Evolutionary conservation across 2,797 vertebrate species (phyloP).

Genomic region (Synanceia verrucosa): DNA sequence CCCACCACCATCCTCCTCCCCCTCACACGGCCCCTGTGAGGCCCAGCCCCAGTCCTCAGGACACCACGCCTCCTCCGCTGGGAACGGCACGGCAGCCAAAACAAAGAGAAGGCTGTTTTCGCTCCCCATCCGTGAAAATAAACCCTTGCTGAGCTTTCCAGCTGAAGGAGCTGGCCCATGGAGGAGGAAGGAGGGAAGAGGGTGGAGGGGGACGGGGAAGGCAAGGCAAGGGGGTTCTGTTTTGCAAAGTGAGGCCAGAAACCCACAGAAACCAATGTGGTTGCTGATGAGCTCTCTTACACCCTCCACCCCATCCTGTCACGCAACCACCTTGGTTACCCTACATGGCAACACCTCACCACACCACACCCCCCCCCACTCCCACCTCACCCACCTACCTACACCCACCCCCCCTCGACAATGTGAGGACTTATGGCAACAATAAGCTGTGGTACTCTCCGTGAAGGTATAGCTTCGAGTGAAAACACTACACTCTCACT

Average conservation of each 20-base stretch:
- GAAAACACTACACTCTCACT: constrained; percentile 42
- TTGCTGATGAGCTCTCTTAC: constrained; percentile 69
- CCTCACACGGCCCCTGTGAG: constrained; percentile 46
- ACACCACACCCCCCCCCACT: too few relatives aligned
- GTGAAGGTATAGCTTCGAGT: constrained; percentile 36
- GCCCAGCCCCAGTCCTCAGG: constrained; percentile 51
- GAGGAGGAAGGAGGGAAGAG: constrained; percentile 8
- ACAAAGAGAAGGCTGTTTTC: constrained; percentile 79
- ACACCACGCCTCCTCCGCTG: constrained; percentile 68
- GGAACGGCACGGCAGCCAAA: constrained; percentile 72
- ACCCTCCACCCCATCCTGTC: constrained; percentile 44
- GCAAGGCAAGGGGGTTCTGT: constrained; percentile 52
- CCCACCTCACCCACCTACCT: neutral
- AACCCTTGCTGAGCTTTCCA: constrained; percentile 70
- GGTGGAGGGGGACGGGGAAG: constrained; percentile 4
- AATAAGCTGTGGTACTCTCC: constrained; percentile 51
- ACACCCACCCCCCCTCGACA: constrained; percentile 17
- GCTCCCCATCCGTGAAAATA: constrained; percentile 74
- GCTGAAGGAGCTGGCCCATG: constrained; percentile 63
- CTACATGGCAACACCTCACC: constrained; percentile 23
- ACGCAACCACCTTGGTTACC: constrained; percentile 59
- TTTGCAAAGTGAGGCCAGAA: constrained; percentile 67
- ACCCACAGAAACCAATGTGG: constrained; percentile 68
- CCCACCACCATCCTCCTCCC: constrained; percentile 3
- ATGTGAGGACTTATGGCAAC: constrained; percentile 55